A percentile compares a stretch with the other conserved stretches of the same genome.
These are phyloP conservation scores for Gallirallus australis DNA, from an alignment of 2,797 vertebrate species.

Conservation along the genomic window DNA sequence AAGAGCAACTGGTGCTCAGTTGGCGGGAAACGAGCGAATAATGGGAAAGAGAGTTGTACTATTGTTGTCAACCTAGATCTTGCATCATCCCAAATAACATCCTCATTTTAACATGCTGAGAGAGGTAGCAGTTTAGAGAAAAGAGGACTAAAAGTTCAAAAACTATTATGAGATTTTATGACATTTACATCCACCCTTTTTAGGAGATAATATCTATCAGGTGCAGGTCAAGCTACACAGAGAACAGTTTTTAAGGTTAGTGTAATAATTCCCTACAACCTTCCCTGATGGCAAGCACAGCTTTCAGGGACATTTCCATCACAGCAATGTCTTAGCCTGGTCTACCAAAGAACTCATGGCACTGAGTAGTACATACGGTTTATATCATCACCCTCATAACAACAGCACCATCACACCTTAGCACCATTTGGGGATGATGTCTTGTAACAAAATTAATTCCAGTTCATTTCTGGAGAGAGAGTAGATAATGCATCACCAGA, in stretches of 20 bases:
- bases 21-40: not conserved
- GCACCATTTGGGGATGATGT: not conserved
- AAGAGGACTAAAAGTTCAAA: not conserved
- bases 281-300: not conserved
- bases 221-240: not conserved
- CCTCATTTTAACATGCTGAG: not conserved
- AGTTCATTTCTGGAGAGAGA: not conserved
- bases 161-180: not conserved
- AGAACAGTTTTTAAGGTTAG: not conserved
- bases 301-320: not conserved
- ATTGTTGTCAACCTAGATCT: not conserved
- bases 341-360: not conserved
- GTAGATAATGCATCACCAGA: not conserved
- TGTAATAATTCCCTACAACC: not conserved
- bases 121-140: not conserved
- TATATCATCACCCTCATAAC: not conserved
- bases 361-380: not conserved
- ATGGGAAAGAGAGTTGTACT: not conserved
- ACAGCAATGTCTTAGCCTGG: not conserved
- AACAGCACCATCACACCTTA: not conserved
- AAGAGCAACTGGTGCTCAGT: not conserved
- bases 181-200: not conserved
- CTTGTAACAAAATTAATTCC: not conserved
- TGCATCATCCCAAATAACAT: not conserved
- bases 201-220: not conserved